phyloP scores from a whole-genome alignment of 2,888 invertebrate species.

The Beris chalybata region DNA sequence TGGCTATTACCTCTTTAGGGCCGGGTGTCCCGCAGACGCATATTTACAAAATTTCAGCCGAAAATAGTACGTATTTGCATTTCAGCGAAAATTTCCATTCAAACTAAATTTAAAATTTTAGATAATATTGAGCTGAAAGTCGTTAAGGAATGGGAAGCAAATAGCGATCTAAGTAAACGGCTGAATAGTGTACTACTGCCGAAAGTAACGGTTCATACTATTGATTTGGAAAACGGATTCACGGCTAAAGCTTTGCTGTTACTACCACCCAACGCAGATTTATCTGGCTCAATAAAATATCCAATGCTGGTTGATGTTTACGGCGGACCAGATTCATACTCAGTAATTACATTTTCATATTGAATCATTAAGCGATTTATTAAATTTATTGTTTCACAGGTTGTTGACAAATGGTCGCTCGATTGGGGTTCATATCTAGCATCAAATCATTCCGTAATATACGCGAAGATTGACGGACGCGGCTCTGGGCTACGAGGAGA shows the following conservation, averaged over 20 bases:
- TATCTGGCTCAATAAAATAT: slow-evolving; percentile 68
- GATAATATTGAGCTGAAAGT: slow-evolving; percentile 41
- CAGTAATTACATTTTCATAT: slow-evolving; percentile 61
- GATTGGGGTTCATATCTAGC: slow-evolving; percentile 89
- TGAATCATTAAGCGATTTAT: not conserved
- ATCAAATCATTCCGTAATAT: slow-evolving; percentile 80
- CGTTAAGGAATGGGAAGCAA: slow-evolving; percentile 67
- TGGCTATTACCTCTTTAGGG: slow-evolving; percentile 79
- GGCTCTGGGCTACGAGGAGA: slow-evolving; percentile 88
- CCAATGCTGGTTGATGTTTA: slow-evolving; percentile 87
- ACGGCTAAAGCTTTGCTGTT: slow-evolving; percentile 74
- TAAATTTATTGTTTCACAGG: slow-evolving; percentile 41
- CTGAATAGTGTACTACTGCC: slow-evolving; percentile 62
- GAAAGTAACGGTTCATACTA: slow-evolving; percentile 61
- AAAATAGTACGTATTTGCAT: slow-evolving; percentile 44
- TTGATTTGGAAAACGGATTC: slow-evolving; percentile 66
- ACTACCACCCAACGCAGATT: slow-evolving; percentile 72
- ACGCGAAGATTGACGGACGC: slow-evolving; percentile 87
- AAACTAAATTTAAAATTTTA: not conserved
- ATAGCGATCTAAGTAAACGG: slow-evolving; percentile 60
- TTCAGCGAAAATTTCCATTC: not conserved
- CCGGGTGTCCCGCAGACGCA: slow-evolving; percentile 78
- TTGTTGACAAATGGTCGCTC: slow-evolving; percentile 71
- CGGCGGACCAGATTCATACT: slow-evolving; percentile 87
- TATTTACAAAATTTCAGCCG: slow-evolving; percentile 58